Percentiles rank a stretch among this genome's conserved stretches.
These are phyloP conservation scores for Danio choprae DNA, from an alignment of 2,797 vertebrate species.

Conservation along the genomic window DNA sequence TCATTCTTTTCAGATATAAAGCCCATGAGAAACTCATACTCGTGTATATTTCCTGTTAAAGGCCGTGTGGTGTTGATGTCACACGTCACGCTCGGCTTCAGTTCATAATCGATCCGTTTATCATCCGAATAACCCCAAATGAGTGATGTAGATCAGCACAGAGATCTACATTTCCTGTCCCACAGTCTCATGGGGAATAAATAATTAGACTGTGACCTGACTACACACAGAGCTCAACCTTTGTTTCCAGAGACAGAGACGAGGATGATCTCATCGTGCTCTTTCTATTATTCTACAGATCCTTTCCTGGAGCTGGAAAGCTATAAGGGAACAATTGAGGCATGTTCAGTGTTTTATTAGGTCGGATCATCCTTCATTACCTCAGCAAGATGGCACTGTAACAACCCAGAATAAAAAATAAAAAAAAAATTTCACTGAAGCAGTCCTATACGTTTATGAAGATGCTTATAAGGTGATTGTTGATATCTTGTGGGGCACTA, in stretches of 20 bases:
- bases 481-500: not conserved
- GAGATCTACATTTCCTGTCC: constrained; percentile 14
- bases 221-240: constrained; percentile 39
- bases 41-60: not conserved
- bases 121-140: not conserved
- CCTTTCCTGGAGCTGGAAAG: constrained; percentile 2
- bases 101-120: not conserved
- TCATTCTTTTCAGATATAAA: too few relatives aligned
- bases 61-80: not conserved
- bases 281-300: constrained; percentile 23
- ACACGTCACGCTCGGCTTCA: not conserved
- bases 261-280: constrained; percentile 36
- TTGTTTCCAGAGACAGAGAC: constrained; percentile 35
- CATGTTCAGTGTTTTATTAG: constrained; percentile 21
- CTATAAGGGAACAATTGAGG: constrained; percentile 27
- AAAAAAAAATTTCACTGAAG: not conserved
- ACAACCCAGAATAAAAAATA: not conserved
- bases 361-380: constrained; percentile 3
- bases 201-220: constrained; percentile 14
- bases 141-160: not conserved
- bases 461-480: not conserved
- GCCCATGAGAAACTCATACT: not conserved
- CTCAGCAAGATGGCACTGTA: constrained; percentile 9
- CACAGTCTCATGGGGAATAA: not conserved
- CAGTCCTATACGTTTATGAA: not conserved